Conservation (phyloP, 1,140 invertebrate species). For the Portunus trituberculatus region DNA sequence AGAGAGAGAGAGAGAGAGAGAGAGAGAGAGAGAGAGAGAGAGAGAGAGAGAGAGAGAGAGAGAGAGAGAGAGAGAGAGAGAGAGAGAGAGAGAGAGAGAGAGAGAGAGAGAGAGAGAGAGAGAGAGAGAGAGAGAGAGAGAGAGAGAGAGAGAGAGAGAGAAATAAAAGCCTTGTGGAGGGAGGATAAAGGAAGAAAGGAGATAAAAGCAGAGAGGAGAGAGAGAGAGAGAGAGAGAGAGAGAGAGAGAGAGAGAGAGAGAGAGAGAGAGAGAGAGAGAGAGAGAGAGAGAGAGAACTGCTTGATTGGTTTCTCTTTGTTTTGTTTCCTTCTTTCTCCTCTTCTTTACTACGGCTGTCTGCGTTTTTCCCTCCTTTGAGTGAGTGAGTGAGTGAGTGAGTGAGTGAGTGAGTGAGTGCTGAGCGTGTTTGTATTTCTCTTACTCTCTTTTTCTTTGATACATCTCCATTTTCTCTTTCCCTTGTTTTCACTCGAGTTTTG, state of each 20-base stretch:
- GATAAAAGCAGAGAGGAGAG: background rate
- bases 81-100: too few relatives aligned
- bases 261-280: background rate
- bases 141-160: background rate
- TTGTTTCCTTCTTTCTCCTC: background rate
- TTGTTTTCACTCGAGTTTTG: background rate
- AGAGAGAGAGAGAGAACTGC: background rate
- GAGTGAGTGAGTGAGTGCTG: background rate
- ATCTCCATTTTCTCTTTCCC: background rate
- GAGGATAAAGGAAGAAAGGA: too few relatives aligned
- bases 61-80: too few relatives aligned
- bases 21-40: background rate
- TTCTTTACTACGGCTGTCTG: background rate
- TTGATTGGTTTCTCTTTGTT: slow-evolving; percentile 1
- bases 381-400: background rate
- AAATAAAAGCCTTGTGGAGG: too few relatives aligned
- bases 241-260: too few relatives aligned
- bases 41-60: background rate
- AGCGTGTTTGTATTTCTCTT: background rate
- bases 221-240: too few relatives aligned
- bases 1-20: background rate
- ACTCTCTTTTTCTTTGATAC: background rate
- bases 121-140: background rate
- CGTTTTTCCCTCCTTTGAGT: background rate
- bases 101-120: background rate